A percentile compares a stretch with the other conserved stretches of the same genome.
phyloP scores from a whole-genome alignment of 2,888 invertebrate species.

The Sceliomorpha sp. region DNA sequence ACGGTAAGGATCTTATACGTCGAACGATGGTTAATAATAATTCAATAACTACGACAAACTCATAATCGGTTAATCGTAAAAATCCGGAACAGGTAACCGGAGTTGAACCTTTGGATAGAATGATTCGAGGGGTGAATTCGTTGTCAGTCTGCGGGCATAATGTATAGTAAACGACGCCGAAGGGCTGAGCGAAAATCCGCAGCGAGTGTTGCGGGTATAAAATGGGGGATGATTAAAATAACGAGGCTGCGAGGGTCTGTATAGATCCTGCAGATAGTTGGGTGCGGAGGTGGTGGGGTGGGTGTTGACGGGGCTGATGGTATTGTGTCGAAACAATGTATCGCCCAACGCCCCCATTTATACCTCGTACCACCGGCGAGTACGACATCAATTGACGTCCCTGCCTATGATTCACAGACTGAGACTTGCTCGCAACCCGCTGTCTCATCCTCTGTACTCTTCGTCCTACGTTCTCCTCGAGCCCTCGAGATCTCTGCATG shows the following conservation, averaged over 20 bases:
- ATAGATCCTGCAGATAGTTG: slow-evolving; percentile 54
- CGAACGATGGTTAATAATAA: too few species aligned
- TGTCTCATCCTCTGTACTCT: slow-evolving; percentile 5
- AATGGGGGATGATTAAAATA: slow-evolving; percentile 78
- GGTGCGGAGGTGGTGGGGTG: slow-evolving; percentile 43
- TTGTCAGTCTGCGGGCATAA: slow-evolving; percentile 2
- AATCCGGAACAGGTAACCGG: too few species aligned
- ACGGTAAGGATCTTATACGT: too few species aligned
- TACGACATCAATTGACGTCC: slow-evolving; percentile 74
- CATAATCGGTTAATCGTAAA: too few species aligned
- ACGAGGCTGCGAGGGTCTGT: slow-evolving; percentile 72
- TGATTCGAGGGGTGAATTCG: slow-evolving; percentile 1
- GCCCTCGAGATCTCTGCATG: slow-evolving; percentile 22
- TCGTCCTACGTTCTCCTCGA: slow-evolving; percentile 7
- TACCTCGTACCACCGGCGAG: slow-evolving; percentile 64
- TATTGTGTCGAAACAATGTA: slow-evolving; percentile 76
- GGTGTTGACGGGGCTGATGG: slow-evolving; percentile 55
- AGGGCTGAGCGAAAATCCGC: slow-evolving; percentile 53
- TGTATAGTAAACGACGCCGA: slow-evolving; percentile 46
- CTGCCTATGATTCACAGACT: slow-evolving; percentile 50
- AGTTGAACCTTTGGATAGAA: neutral
- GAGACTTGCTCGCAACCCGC: slow-evolving; percentile 17
- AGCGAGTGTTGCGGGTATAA: slow-evolving; percentile 71
- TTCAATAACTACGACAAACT: too few species aligned
- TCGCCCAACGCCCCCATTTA: slow-evolving; percentile 67